Percentiles rank a stretch among this genome's conserved stretches.
Conservation (phyloP, 2,113 vertebrate species). For the Monopterus albus region DNA sequence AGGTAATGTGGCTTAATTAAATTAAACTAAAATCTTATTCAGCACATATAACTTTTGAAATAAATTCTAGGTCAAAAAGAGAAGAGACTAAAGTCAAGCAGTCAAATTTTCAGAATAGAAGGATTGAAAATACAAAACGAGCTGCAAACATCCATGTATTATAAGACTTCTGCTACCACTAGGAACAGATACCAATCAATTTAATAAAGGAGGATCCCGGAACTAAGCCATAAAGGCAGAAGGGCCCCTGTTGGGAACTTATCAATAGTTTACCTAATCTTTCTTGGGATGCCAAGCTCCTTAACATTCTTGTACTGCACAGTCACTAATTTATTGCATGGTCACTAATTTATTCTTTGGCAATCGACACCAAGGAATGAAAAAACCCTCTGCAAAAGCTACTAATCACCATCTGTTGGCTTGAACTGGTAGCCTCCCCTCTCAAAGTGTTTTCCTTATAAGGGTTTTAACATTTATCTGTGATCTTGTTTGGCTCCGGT, state of each 20-base stretch:
- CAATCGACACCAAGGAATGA: constrained; percentile 23
- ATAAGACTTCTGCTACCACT: neutral
- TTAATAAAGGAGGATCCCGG: neutral
- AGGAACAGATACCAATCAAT: neutral
- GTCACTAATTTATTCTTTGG: constrained; percentile 54
- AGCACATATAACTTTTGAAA: no score
- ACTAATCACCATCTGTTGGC: constrained; percentile 60
- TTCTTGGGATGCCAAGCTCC: constrained; percentile 36
- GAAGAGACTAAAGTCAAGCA: no score
- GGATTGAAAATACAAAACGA: neutral
- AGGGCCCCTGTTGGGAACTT: constrained; percentile 44
- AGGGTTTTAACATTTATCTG: constrained; percentile 61
- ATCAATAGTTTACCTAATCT: constrained; percentile 52
- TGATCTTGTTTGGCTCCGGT: constrained; percentile 55
- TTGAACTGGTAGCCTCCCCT: constrained; percentile 24
- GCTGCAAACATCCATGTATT: neutral
- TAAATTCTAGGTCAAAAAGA: no score
- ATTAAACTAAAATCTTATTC: no score
- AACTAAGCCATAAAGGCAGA: constrained; percentile 7
- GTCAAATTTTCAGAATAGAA: no score
- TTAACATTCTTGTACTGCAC: constrained; percentile 47
- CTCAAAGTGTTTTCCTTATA: constrained; percentile 51
- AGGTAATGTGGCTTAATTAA: no score
- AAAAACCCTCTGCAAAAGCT: constrained; percentile 41
- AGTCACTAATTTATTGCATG: constrained; percentile 37